Evolutionary conservation across 1,140 invertebrate genomes (phyloP).

Genomic region (Ericerus pela): DNA sequence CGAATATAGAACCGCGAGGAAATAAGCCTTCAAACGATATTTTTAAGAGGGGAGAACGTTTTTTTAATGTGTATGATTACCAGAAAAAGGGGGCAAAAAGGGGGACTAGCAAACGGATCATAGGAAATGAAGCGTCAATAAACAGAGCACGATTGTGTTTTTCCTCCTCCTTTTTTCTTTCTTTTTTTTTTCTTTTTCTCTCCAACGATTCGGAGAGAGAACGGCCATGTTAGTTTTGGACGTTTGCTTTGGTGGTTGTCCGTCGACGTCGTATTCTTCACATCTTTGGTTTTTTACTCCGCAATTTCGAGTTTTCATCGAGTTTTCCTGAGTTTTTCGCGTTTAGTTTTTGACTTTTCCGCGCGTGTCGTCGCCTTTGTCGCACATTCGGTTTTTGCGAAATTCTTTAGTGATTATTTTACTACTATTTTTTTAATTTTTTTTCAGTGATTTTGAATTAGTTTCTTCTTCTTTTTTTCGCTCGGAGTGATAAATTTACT

Average conservation of each 20-base stretch:
- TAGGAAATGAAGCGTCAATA: conserved; percentile 10
- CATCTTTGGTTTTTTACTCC: conserved; percentile 1
- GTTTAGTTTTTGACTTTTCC: neutral
- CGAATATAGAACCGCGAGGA: conserved; percentile 1
- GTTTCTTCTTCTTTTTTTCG: no score
- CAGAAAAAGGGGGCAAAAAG: neutral
- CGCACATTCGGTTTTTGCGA: no score
- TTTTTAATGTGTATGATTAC: conserved; percentile 4
- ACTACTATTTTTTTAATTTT: no score
- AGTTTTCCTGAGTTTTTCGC: neutral
- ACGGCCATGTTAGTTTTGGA: conserved; percentile 11
- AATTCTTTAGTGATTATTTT: no score
- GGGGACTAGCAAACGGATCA: conserved; percentile 8
- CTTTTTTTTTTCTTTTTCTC: no score
- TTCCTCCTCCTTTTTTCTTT: conserved; percentile 11
- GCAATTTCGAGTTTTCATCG: neutral
- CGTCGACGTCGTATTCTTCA: no score
- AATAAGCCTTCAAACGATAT: conserved; percentile 5
- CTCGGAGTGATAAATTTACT: no score
- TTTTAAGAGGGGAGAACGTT: conserved; percentile 7
- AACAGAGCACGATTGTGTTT: conserved; percentile 11
- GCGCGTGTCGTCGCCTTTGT: no score
- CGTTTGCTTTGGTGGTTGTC: conserved; percentile 3
- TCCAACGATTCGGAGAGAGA: neutral
- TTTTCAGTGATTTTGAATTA: no score